Conservation (phyloP, 2,888 invertebrate species). For the Choreutis nemorana region DNA sequence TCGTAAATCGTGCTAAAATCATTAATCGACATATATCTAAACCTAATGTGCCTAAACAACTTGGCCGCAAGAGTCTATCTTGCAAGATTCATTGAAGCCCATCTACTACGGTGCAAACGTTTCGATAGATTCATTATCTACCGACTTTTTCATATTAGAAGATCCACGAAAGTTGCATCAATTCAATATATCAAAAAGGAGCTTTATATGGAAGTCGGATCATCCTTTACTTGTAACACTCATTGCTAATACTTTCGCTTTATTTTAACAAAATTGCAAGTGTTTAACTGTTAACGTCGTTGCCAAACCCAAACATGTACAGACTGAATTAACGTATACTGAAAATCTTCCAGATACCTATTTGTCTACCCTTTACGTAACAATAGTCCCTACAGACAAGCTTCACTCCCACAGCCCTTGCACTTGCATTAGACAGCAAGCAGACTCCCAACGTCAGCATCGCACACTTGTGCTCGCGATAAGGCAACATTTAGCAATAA, state of each 20-base stretch:
- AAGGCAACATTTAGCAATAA: constrained; percentile 60
- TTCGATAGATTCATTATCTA: no score
- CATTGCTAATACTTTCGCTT: no score
- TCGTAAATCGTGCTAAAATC: constrained; percentile 6
- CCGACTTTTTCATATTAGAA: no score
- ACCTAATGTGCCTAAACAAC: constrained; percentile 19
- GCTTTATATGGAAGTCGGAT: no score
- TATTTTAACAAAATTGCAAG: no score
- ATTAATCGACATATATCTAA: constrained; percentile 8
- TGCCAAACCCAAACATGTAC: constrained; percentile 60
- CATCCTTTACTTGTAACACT: no score
- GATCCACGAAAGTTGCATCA: no score
- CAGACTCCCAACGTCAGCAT: constrained; percentile 11
- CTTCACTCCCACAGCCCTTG: constrained; percentile 6
- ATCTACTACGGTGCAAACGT: no score
- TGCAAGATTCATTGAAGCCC: constrained; percentile 4
- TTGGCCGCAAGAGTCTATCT: constrained; percentile 16
- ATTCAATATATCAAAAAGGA: no score
- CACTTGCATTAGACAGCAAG: constrained; percentile 3
- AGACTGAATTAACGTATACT: constrained; percentile 53
- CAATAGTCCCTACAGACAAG: constrained; percentile 2
- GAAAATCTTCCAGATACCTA: constrained; percentile 41
- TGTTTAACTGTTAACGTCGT: constrained; percentile 46
- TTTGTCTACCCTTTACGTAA: constrained; percentile 24
- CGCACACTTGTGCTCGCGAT: constrained; percentile 24